Conservation (phyloP, 35 echinoderm and acorn worm genomes). For the Eucidaris tribuloides region DNA sequence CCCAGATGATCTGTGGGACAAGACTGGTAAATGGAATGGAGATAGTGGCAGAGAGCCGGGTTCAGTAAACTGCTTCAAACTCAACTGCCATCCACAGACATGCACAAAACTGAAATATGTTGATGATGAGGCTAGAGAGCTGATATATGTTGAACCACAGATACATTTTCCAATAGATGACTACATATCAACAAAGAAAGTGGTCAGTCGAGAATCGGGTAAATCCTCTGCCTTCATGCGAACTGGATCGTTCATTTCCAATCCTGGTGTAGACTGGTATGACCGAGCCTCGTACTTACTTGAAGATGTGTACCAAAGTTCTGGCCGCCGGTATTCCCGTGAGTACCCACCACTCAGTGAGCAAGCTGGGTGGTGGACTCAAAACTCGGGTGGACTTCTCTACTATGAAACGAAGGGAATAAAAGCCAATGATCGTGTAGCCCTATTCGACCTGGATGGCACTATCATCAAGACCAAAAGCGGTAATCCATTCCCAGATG, state of each 20-base stretch:
- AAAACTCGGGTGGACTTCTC: slow-evolving; percentile 19
- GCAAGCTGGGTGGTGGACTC: slow-evolving; percentile 21
- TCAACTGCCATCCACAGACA: slow-evolving; percentile 12
- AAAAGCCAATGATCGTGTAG: not conserved
- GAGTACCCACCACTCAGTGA: slow-evolving; percentile 2
- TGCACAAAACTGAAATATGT: not conserved
- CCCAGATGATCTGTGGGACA: slow-evolving; percentile 6
- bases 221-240: slow-evolving; percentile 6
- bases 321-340: not conserved
- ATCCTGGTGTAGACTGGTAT: slow-evolving; percentile 1
- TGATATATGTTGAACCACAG: slow-evolving; percentile 1
- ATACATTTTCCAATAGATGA: not conserved
- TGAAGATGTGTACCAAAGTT: slow-evolving; percentile 11
- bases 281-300: slow-evolving; percentile 1
- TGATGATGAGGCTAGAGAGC: not conserved
- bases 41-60: not conserved
- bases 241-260: slow-evolving; percentile 3
- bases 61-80: not conserved
- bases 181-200: slow-evolving; percentile 35
- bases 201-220: not conserved
- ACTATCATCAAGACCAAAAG: slow-evolving; percentile 27
- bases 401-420: slow-evolving; percentile 17
- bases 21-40: slow-evolving; percentile 15
- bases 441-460: slow-evolving; percentile 24
- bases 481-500: not conserved